phyloP scores from a whole-genome alignment of 2,113 vertebrate species.

The Rhynchopsitta pachyrhyncha region DNA sequence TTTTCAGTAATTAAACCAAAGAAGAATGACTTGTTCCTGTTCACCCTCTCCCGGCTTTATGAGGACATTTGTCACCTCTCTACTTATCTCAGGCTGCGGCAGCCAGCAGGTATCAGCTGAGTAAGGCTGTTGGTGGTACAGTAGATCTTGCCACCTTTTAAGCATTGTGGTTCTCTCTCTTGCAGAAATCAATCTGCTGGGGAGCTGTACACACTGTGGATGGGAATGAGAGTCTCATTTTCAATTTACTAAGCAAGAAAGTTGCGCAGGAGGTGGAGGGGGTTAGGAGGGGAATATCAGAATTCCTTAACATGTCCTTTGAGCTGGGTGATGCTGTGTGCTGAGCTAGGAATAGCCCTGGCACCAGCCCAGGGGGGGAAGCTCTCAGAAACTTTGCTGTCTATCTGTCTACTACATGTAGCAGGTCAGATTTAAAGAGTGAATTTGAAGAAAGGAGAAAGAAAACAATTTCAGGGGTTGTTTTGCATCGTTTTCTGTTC shows the following conservation, averaged over 20 bases:
- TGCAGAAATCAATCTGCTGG: background rate
- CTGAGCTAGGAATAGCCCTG: slow-evolving; percentile 5
- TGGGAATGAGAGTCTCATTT: slow-evolving; percentile 20
- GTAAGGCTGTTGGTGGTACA: background rate
- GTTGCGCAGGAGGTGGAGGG: background rate
- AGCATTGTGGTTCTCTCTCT: background rate
- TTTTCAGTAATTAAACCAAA: slow-evolving; percentile 40
- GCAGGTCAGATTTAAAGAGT: background rate
- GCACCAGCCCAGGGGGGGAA: background rate
- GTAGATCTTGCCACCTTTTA: background rate
- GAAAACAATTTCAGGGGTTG: background rate
- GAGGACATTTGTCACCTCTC: slow-evolving; percentile 5
- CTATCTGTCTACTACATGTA: background rate
- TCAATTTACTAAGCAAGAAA: slow-evolving; percentile 46
- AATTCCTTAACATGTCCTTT: slow-evolving; percentile 12
- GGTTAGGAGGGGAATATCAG: slow-evolving; percentile 13
- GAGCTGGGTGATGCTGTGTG: background rate
- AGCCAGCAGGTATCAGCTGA: background rate
- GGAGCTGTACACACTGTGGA: background rate
- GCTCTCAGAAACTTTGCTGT: background rate
- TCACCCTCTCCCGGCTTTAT: background rate
- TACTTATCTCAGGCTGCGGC: background rate
- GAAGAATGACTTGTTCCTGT: background rate
- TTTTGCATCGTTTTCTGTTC: background rate
- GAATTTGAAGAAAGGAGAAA: slow-evolving; percentile 9